Conservation (phyloP, 2,113 vertebrate genomes). For the Aspidoscelis tigris region DNA sequence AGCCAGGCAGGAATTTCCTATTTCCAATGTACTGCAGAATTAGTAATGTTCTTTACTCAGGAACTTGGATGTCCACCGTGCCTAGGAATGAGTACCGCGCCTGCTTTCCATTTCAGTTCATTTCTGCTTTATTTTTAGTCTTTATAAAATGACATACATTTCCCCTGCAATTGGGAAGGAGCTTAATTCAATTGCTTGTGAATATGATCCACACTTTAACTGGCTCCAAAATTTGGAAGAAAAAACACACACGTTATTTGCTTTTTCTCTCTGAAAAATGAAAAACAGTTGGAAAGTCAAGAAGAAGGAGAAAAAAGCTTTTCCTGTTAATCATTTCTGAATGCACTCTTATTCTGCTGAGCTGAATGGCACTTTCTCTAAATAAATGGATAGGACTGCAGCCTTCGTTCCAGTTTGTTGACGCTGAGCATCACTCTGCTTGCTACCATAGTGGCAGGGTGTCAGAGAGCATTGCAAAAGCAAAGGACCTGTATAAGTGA, state of each 20-base stretch:
- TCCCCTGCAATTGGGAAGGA: conserved; percentile 68
- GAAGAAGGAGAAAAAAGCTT: not conserved
- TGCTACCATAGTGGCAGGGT: not conserved
- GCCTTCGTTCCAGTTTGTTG: not conserved
- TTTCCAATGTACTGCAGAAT: not conserved
- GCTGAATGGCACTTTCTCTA: not conserved
- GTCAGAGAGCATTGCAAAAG: not conserved
- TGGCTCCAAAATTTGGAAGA: conserved; percentile 68
- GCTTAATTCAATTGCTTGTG: conserved; percentile 70
- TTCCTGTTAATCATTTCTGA: conserved; percentile 47
- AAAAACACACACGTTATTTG: conserved; percentile 24
- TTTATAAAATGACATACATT: conserved; percentile 69
- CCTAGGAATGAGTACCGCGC: conserved; percentile 58
- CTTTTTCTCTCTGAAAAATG: not conserved
- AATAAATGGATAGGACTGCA: not conserved
- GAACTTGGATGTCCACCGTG: conserved; percentile 48
- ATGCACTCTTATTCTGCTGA: not conserved
- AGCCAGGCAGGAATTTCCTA: not conserved
- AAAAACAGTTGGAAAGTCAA: not conserved
- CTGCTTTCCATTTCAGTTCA: conserved; percentile 67
- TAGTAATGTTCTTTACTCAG: conserved; percentile 33
- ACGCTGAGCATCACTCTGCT: not conserved
- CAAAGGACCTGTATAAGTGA: not conserved
- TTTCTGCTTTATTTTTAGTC: conserved; percentile 73
- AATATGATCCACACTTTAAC: conserved; percentile 72